Conservation (phyloP, 2,113 vertebrate species). For the Archocentrus centrarchus region DNA sequence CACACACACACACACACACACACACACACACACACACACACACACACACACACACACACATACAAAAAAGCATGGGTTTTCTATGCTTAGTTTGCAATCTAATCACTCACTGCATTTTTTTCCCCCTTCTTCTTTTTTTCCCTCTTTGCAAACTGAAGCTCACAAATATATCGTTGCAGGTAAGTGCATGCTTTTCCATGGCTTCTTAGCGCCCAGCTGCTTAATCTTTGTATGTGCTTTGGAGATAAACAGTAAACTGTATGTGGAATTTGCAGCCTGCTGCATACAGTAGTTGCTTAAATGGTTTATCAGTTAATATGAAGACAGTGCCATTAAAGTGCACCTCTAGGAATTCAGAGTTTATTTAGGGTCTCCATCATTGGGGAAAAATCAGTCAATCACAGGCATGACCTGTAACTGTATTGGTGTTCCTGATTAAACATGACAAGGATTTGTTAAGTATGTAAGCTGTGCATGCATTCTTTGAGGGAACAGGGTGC, state of each 20-base stretch:
- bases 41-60: background rate
- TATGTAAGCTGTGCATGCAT: slow-evolving; percentile 1
- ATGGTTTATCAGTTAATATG: slow-evolving; percentile 27
- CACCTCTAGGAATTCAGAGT: background rate
- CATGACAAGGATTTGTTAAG: background rate
- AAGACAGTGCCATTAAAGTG: background rate
- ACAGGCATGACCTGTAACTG: slow-evolving; percentile 17
- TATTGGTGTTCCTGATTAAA: background rate
- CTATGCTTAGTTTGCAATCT: slow-evolving; percentile 1
- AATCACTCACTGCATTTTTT: slow-evolving; percentile 54
- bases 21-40: background rate
- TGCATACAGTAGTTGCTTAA: background rate
- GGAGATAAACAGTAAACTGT: background rate
- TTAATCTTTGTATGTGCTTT: background rate
- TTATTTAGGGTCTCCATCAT: background rate
- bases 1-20: background rate
- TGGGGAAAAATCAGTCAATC: background rate
- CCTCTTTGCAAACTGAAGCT: slow-evolving; percentile 83
- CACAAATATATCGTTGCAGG: slow-evolving; percentile 88
- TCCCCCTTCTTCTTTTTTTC: slow-evolving; percentile 1
- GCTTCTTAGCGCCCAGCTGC: background rate
- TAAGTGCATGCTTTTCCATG: slow-evolving; percentile 75
- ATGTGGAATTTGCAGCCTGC: background rate
- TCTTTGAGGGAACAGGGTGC: background rate
- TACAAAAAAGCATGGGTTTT: background rate